These are phyloP conservation scores for Lobophora halterata DNA, from an alignment of 2,888 invertebrate species.

Conservation along the genomic window DNA sequence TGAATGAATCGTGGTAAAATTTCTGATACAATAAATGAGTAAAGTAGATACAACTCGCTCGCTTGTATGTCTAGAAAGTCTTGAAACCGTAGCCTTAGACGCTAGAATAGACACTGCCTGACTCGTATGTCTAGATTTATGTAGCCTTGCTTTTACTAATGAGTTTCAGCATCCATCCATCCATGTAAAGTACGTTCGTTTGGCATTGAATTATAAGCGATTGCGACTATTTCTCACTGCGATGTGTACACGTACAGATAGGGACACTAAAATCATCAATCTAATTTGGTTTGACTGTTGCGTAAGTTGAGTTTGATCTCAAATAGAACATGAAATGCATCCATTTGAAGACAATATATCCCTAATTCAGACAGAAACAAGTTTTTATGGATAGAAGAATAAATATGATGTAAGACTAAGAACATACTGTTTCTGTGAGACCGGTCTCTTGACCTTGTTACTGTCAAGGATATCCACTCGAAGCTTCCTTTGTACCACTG, in stretches of 20 bases:
- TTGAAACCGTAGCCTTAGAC: no score
- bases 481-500: conserved; percentile 57
- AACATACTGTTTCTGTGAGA: conserved; percentile 18
- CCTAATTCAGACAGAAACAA: not conserved
- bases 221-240: conserved; percentile 6
- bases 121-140: no score
- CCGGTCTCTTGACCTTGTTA: conserved; percentile 62
- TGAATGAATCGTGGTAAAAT: no score
- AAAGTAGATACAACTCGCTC: no score
- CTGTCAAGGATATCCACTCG: conserved; percentile 68
- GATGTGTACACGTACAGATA: conserved; percentile 4
- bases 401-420: conserved; percentile 2
- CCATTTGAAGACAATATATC: not conserved
- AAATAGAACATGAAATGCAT: conserved; percentile 2
- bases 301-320: conserved; percentile 5
- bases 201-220: conserved; percentile 18
- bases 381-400: conserved; percentile 4
- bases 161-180: conserved; percentile 3
- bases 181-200: conserved; percentile 10
- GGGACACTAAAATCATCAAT: conserved; percentile 11
- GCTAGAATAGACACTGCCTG: no score
- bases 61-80: no score
- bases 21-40: no score
- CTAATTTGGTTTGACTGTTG: conserved; percentile 5
- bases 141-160: conserved; percentile 2